Base-by-base conservation (phyloP, 2,797 vertebrate species). In the Danio jaintianensis region DNA sequence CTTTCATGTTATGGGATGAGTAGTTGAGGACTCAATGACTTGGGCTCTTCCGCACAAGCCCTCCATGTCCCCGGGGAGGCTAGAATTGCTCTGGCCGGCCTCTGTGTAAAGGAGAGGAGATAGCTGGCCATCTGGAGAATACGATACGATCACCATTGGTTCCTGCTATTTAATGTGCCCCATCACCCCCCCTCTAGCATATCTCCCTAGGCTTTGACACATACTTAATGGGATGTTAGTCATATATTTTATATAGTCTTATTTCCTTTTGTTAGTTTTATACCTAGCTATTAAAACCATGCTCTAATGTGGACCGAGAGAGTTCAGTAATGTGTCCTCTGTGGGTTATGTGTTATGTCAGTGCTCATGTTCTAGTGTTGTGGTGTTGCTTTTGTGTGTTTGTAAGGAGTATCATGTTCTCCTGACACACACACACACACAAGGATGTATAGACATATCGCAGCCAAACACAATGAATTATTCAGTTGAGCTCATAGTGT, bases 51-150 rank as follows among this genome's bases (percentile, higher is more conserved):
- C 63, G 38, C 61, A n/a, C 40, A 81, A 77, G 59, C 12, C 42
- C 16, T 61, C 42, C 13, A 0, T 62, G 68, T 83, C 84, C 81
- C 84, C 76, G 55, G 79, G 83, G 84, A 78, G 70, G 69, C 40
- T 82, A 72, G 80, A 71, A 75, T 83, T 66, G 77, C 82, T 78
- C 52, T 18, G 4, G 69, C 66, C 42, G 16, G 56, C 48, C 69
- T 1, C 7, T 68, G 22, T 77, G 62, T 83, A 85, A 87, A 83
- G 40, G 42, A 84, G 81, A 83, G 43, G 70, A 83, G 77, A 82
- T 81, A 29, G 81, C 29, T 16, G n/a, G 73, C 85, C 85, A 88
- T 86, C 84, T 88, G 85, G 87, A 86, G 83, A 84, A 86, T 75
- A 80, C 36, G 61, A 86, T 87, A 80, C 64, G 1, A 85, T 86